Evolutionary conservation across 2,113 vertebrate species (phyloP).

Genomic region (Lophochroa leadbeateri): DNA sequence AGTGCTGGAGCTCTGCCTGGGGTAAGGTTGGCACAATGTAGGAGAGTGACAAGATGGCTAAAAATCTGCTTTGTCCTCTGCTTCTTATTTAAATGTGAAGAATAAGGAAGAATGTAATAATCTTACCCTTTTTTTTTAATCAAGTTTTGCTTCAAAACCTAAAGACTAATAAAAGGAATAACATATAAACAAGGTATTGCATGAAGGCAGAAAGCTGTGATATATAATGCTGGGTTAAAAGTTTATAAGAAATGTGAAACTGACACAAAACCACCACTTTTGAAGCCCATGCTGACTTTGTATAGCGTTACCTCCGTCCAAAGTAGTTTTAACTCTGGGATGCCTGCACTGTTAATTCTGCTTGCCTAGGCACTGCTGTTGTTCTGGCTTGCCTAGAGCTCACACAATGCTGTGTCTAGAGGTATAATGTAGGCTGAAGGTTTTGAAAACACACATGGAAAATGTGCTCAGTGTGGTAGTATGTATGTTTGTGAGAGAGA

Average conservation of each 20-base stretch:
- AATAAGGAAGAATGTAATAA: background rate
- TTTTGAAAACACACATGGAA: background rate
- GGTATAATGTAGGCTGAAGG: fast-evolving
- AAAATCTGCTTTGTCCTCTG: background rate
- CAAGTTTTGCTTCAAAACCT: background rate
- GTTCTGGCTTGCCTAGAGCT: background rate
- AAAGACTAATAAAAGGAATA: background rate
- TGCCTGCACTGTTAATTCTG: background rate
- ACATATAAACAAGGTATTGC: background rate
- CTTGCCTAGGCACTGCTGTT: background rate
- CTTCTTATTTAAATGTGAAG: background rate
- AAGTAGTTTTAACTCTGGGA: background rate
- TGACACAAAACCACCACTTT: background rate
- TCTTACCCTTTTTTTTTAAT: background rate
- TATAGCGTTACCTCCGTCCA: background rate
- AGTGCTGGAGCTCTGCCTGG: background rate
- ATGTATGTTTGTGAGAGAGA: background rate
- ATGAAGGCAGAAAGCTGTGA: background rate
- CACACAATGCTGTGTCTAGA: background rate
- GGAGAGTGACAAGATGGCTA: background rate
- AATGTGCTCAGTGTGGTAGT: background rate
- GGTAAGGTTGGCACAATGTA: background rate
- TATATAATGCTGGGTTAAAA: background rate
- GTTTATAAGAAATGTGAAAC: background rate
- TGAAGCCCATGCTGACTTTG: background rate